phyloP scores from a whole-genome alignment of 1,140 invertebrate species.

The Galleria mellonella region DNA sequence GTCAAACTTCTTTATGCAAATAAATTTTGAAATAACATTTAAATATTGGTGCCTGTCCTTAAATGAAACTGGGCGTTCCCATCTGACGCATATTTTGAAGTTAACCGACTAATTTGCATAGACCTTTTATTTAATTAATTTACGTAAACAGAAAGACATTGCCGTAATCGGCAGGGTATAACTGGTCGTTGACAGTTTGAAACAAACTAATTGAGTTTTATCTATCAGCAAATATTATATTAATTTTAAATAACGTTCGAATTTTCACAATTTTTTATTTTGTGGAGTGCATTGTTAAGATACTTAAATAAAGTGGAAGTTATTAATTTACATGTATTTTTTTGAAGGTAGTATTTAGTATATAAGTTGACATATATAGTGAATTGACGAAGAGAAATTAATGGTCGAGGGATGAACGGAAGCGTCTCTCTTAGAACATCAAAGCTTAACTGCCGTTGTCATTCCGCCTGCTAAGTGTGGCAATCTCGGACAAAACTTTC shows the following conservation, averaged over 20 bases:
- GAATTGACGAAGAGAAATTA: too few relatives aligned
- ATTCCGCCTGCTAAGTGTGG: too few relatives aligned
- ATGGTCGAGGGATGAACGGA: too few relatives aligned
- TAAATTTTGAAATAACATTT: background rate
- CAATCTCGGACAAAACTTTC: too few relatives aligned
- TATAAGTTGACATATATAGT: too few relatives aligned
- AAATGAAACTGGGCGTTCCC: slow-evolving; percentile 3
- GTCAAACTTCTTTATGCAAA: background rate
- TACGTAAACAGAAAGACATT: background rate
- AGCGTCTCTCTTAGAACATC: too few relatives aligned
- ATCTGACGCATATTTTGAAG: slow-evolving; percentile 2
- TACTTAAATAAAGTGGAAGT: too few relatives aligned
- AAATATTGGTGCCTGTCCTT: background rate
- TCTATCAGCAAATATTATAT: background rate
- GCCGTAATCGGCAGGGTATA: slow-evolving; percentile 4
- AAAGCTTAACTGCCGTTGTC: too few relatives aligned
- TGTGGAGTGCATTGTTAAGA: too few relatives aligned
- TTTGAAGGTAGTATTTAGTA: too few relatives aligned
- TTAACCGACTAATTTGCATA: slow-evolving; percentile 8
- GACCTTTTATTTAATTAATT: slow-evolving; percentile 9
- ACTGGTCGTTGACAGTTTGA: background rate
- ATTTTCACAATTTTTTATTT: too few relatives aligned
- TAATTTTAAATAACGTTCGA: background rate
- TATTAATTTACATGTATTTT: too few relatives aligned
- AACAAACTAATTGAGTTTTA: slow-evolving; percentile 1